A percentile compares a stretch with the other conserved stretches of the same genome.
Conservation (phyloP, 1,140 invertebrate genomes). For the Tigriopus japonicus region DNA sequence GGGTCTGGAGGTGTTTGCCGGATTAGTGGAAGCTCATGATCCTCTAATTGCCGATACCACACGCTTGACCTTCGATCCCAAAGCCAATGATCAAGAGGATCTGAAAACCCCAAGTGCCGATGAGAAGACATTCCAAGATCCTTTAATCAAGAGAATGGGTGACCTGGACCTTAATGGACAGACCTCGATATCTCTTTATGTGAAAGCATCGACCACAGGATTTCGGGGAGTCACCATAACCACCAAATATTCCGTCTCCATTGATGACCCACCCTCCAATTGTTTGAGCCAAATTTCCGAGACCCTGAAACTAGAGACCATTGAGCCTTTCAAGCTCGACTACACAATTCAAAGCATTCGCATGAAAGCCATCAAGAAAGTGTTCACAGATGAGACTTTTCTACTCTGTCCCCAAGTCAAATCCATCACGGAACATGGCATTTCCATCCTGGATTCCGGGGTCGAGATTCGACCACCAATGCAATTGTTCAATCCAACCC, state of each 20-base stretch:
- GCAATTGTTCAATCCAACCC: neutral
- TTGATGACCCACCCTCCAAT: neutral
- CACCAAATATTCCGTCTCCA: neutral
- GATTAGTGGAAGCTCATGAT: neutral
- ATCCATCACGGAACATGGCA: neutral
- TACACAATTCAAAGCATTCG: neutral
- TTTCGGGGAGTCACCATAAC: neutral
- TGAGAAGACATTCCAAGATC: neutral
- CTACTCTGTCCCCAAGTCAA: neutral
- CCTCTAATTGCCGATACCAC: conserved; percentile 11
- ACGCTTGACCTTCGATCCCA: neutral
- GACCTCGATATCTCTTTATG: neutral
- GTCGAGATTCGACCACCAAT: conserved; percentile 3
- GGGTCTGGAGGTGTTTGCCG: neutral
- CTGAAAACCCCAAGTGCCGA: neutral
- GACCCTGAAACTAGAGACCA: neutral
- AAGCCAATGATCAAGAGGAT: neutral
- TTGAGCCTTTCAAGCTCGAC: neutral
- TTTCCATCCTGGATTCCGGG: neutral
- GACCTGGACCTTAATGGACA: neutral
- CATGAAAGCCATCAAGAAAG: neutral
- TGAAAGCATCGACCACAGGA: conserved; percentile 1
- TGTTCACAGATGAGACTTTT: conserved; percentile 5
- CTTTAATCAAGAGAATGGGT: too few species aligned
- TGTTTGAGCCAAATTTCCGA: neutral